These are phyloP conservation scores for Corythornis leucogaster DNA, from an alignment of 2,797 vertebrate species.

Conservation along the genomic window DNA sequence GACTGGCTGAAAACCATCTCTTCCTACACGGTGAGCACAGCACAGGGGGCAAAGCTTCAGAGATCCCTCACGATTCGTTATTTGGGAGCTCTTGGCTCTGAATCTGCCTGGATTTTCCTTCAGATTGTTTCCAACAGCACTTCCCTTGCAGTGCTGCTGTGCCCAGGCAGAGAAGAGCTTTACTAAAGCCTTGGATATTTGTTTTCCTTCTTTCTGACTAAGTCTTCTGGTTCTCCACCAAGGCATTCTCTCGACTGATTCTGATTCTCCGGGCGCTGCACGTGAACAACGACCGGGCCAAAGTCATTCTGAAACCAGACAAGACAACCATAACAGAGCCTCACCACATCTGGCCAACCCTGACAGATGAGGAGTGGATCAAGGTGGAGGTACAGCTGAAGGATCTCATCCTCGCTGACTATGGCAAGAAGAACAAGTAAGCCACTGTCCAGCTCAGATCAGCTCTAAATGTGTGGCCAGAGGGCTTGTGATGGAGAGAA, in stretches of 20 bases:
- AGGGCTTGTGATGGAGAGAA: background rate
- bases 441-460: background rate
- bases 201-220: background rate
- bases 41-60: background rate
- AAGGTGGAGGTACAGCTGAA: constrained; percentile 99
- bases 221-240: background rate
- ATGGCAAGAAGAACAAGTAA: constrained; percentile 99
- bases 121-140: background rate
- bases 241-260: constrained; percentile 99
- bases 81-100: background rate
- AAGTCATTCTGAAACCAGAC: constrained; percentile 98
- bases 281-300: constrained; percentile 97
- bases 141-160: fast-evolving
- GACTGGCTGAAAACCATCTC: constrained; percentile 99
- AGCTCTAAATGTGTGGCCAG: background rate
- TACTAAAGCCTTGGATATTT: background rate
- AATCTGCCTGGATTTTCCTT: background rate
- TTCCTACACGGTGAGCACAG: constrained; percentile 91
- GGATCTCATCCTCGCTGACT: constrained; percentile 97
- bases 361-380: constrained; percentile 99
- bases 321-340: constrained; percentile 98
- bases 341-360: constrained; percentile 98
- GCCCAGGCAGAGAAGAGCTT: background rate
- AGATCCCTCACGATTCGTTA: background rate
- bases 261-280: constrained; percentile 96